A percentile compares a stretch with the other conserved stretches of the same genome.
Evolutionary conservation across 1,140 invertebrate genomes (phyloP).

Genomic region (Aporrectodea caliginosa): DNA sequence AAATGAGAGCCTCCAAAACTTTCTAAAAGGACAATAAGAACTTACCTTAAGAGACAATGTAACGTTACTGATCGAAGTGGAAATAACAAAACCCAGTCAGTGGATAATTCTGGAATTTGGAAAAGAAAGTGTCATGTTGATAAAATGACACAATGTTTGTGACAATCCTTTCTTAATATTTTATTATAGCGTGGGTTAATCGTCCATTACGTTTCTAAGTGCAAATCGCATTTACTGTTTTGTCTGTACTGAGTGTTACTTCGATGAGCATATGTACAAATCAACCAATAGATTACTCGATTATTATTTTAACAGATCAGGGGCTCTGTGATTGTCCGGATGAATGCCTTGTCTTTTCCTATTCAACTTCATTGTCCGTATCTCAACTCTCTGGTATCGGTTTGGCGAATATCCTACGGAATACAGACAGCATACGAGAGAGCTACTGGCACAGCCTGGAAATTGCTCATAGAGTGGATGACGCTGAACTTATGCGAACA

Average conservation of each 20-base stretch:
- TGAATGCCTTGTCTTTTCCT: not conserved
- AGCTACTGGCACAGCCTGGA: not conserved
- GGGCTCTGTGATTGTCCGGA: not conserved
- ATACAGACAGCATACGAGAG: not conserved
- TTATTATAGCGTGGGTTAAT: not conserved
- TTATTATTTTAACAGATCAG: not conserved
- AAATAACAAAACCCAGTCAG: too few species aligned
- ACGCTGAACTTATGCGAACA: not conserved
- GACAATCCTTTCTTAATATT: not conserved
- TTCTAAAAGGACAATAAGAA: too few species aligned
- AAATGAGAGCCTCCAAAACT: too few species aligned
- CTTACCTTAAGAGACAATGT: too few species aligned
- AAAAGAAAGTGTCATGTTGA: too few species aligned
- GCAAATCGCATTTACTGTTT: too few species aligned
- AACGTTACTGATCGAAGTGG: too few species aligned
- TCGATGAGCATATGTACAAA: too few species aligned
- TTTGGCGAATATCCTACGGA: not conserved
- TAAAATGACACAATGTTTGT: too few species aligned
- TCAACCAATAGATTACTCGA: not conserved
- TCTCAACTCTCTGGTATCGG: not conserved
- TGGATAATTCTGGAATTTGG: too few species aligned
- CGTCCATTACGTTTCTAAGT: not conserved
- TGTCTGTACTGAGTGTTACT: too few species aligned
- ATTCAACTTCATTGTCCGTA: not conserved
- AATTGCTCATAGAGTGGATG: not conserved